Evolutionary conservation across 2,113 vertebrate genomes (phyloP).

Genomic region (Plecotus auritus): DNA sequence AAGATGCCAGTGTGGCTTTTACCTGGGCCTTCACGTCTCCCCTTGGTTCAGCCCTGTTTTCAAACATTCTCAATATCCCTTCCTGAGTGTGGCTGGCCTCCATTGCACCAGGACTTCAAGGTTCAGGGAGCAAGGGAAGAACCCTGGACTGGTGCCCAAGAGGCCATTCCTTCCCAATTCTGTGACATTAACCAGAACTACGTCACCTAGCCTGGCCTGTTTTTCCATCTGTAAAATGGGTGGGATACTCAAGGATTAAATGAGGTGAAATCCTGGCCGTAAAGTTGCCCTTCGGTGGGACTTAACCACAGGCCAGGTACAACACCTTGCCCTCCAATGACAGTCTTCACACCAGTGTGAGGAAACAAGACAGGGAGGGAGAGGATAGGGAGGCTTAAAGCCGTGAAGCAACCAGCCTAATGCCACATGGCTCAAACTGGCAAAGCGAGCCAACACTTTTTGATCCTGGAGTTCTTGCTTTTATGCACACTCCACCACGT

Average conservation of each 20-base stretch:
- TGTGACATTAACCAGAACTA: not conserved
- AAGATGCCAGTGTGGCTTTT: not conserved
- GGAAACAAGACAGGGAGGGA: not conserved
- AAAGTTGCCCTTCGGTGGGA: not conserved
- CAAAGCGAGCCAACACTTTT: not conserved
- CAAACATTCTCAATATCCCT: not conserved
- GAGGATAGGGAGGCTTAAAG: not conserved
- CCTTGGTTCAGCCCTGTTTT: fast-evolving
- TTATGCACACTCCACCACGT: fast-evolving
- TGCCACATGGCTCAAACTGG: not conserved
- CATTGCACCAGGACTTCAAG: not conserved
- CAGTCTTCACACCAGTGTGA: not conserved
- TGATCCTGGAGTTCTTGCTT: not conserved
- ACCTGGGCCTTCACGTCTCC: not conserved
- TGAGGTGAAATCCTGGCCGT: not conserved
- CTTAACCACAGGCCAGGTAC: not conserved
- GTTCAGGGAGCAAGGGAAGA: not conserved
- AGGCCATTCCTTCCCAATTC: not conserved
- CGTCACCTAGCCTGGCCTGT: no score
- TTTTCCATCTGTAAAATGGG: not conserved
- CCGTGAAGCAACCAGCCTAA: not conserved
- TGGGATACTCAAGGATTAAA: not conserved
- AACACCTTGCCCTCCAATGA: not conserved
- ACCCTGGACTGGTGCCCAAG: not conserved
- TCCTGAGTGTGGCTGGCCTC: not conserved